Evolutionary conservation across 2,888 invertebrate genomes (phyloP).

Genomic region (Chorisops tibialis): DNA sequence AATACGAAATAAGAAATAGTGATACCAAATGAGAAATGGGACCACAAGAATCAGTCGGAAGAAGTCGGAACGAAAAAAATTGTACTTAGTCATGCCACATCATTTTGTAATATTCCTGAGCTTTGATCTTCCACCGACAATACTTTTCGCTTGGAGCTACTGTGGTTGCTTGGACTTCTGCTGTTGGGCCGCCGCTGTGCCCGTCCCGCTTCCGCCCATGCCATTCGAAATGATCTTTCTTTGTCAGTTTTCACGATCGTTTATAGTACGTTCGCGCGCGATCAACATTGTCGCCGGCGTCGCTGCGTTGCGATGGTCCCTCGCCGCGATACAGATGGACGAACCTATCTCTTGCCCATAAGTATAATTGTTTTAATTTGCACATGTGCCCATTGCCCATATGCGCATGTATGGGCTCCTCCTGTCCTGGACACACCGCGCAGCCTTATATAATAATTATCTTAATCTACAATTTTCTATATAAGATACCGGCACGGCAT

Average conservation of each 20-base stretch:
- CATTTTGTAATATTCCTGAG: slow-evolving; percentile 50
- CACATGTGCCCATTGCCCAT: neutral
- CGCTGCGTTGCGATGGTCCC: too few species aligned
- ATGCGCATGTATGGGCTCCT: neutral
- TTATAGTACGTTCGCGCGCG: slow-evolving; percentile 12
- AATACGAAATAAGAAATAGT: slow-evolving; percentile 4
- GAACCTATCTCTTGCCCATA: too few species aligned
- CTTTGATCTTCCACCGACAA: slow-evolving; percentile 44
- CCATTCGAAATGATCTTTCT: too few species aligned
- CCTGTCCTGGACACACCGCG: neutral
- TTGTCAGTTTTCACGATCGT: neutral
- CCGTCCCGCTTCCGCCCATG: slow-evolving; percentile 7
- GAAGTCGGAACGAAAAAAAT: slow-evolving; percentile 37
- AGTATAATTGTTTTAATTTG: slow-evolving; percentile 21
- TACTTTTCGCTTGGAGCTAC: slow-evolving; percentile 34
- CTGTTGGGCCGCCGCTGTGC: slow-evolving; percentile 20
- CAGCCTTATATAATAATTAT: slow-evolving; percentile 22
- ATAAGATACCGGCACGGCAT: neutral
- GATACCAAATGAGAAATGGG: slow-evolving; percentile 24
- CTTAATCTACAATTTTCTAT: slow-evolving; percentile 10
- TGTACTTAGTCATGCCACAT: slow-evolving; percentile 53
- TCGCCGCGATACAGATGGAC: too few species aligned
- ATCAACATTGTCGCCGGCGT: slow-evolving; percentile 12
- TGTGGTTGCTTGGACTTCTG: slow-evolving; percentile 30
- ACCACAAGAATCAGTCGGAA: slow-evolving; percentile 19